Conservation (phyloP, 2,888 invertebrate species). For the Drosophila dives region DNA sequence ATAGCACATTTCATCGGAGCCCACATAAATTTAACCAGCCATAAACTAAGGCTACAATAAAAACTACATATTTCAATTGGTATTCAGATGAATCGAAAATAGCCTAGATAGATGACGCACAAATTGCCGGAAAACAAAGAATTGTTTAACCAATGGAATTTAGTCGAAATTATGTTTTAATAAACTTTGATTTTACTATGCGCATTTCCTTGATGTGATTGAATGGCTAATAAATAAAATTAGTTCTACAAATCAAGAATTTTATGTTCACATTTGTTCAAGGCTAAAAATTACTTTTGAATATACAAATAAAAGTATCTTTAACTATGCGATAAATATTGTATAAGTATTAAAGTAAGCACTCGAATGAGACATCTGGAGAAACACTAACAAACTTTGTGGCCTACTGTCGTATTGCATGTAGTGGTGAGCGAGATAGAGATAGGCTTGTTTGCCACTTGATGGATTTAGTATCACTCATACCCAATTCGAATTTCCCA, state of each 20-base stretch:
- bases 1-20: background rate
- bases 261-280: constrained; percentile 4
- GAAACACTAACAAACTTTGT: constrained; percentile 9
- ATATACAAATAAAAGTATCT: background rate
- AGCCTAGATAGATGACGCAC: background rate
- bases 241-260: background rate
- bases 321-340: background rate
- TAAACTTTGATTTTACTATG: constrained; percentile 1
- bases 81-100: constrained; percentile 1
- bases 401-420: constrained; percentile 44
- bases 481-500: constrained; percentile 22
- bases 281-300: background rate
- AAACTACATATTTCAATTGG: background rate
- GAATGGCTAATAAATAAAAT: constrained; percentile 4
- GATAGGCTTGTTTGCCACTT: constrained; percentile 54
- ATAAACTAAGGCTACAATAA: background rate
- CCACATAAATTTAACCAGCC: background rate
- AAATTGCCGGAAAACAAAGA: background rate
- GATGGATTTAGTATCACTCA: constrained; percentile 62
- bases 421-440: background rate
- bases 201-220: background rate
- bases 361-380: constrained; percentile 29
- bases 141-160: background rate
- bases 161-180: background rate
- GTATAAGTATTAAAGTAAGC: constrained; percentile 4